Evolutionary conservation across 2,888 invertebrate species (phyloP).

Genomic region (Thereva nobilitata): DNA sequence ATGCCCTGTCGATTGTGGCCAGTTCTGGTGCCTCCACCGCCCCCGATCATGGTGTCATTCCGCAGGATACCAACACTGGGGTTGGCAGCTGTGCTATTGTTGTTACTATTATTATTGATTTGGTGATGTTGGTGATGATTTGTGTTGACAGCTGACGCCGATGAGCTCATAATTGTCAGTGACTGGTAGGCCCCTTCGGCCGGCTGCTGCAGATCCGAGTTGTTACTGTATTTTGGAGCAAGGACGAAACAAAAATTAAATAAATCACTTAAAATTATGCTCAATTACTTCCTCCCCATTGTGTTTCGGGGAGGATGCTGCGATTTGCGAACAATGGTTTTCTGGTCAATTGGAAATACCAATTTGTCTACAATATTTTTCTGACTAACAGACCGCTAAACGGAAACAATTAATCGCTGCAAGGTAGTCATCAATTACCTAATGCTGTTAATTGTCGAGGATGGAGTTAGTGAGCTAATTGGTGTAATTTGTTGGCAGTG

Average conservation of each 20-base stretch:
- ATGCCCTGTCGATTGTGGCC: constrained; percentile 21
- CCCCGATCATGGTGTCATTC: constrained; percentile 32
- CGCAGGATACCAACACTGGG: constrained; percentile 21
- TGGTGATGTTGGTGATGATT: constrained; percentile 23
- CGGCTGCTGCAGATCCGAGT: constrained; percentile 36
- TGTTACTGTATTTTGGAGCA: constrained; percentile 20
- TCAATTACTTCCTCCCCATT: constrained; percentile 6
- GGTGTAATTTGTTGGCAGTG: too few relatives aligned
- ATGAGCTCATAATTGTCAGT: constrained; percentile 38
- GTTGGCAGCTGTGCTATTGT: background rate
- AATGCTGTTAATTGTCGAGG: too few relatives aligned
- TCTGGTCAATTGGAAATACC: constrained; percentile 24
- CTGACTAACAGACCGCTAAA: too few relatives aligned
- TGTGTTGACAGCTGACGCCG: constrained; percentile 32
- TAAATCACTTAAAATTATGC: constrained; percentile 15
- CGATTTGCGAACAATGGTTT: constrained; percentile 24
- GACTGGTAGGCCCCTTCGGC: constrained; percentile 30
- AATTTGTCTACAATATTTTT: background rate
- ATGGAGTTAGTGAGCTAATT: too few relatives aligned
- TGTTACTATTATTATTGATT: constrained; percentile 16
- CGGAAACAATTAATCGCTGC: too few relatives aligned
- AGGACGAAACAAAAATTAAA: constrained; percentile 3
- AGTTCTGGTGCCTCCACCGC: constrained; percentile 7
- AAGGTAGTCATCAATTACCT: too few relatives aligned
- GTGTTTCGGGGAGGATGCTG: background rate